Evolutionary conservation across 2,113 vertebrate genomes (phyloP).

Genomic region (Amphiprion ocellaris): DNA sequence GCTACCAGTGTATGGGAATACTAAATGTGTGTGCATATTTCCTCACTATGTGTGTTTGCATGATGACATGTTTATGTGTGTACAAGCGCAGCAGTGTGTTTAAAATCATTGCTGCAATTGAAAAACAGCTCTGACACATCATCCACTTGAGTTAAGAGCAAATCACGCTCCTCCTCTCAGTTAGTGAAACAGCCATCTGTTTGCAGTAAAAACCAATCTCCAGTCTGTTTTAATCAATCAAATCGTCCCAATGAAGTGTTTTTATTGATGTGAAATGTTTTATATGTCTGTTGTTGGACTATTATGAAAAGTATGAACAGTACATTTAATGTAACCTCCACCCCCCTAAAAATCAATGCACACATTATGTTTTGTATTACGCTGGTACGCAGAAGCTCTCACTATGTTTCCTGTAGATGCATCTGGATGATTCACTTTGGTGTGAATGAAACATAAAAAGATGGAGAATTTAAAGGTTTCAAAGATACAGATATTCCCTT

Average conservation of each 20-base stretch:
- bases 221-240: conserved; percentile 24
- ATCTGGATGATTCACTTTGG: background rate
- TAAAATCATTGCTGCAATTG: conserved; percentile 41
- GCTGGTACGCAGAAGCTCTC: background rate
- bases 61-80: background rate
- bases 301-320: background rate
- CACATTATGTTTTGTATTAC: background rate
- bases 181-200: conserved; percentile 62
- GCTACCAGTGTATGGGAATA: background rate
- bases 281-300: background rate
- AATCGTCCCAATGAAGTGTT: background rate
- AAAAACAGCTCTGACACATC: conserved; percentile 40
- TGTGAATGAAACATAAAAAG: background rate
- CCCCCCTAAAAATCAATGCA: background rate
- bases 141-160: conserved; percentile 54
- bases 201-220: conserved; percentile 9
- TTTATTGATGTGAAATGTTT: background rate
- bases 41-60: background rate
- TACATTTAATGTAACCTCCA: background rate
- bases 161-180: conserved; percentile 34
- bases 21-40: background rate
- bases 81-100: background rate
- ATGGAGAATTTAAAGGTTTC: background rate
- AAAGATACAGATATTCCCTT: background rate
- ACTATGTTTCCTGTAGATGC: background rate